phyloP scores from a whole-genome alignment of 2,113 vertebrate genomes.

The Chitala chitala region DNA sequence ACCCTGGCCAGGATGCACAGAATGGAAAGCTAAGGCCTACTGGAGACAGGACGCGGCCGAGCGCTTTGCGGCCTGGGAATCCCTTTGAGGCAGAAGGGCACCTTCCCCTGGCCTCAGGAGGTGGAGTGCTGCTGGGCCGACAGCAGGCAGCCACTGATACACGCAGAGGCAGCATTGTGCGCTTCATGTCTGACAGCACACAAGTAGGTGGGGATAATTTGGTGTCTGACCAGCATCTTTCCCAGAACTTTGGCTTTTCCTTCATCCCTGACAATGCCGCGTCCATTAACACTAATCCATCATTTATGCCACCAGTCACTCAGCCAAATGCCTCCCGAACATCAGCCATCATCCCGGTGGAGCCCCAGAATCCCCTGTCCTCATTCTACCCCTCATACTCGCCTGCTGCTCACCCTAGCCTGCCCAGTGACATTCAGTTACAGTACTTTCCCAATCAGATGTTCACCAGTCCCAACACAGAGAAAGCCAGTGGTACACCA shows the following conservation, averaged over 20 bases:
- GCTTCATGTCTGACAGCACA: conserved; percentile 86
- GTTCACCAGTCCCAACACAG: conserved; percentile 87
- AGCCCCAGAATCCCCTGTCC: conserved; percentile 86
- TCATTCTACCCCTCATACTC: conserved; percentile 96
- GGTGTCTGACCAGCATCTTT: conserved; percentile 81
- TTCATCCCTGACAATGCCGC: conserved; percentile 91
- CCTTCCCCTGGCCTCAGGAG: conserved; percentile 72
- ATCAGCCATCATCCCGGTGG: conserved; percentile 86
- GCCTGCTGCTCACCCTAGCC: conserved; percentile 89
- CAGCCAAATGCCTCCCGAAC: conserved; percentile 81
- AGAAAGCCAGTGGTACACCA: conserved; percentile 77
- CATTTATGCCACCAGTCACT: conserved; percentile 91
- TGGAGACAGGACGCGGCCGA: conserved; percentile 79
- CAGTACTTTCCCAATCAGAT: conserved; percentile 97
- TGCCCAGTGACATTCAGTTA: conserved; percentile 89
- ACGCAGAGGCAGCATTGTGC: conserved; percentile 83
- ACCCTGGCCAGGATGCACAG: conserved; percentile 72
- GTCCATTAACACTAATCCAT: conserved; percentile 81
- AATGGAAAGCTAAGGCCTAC: conserved; percentile 78
- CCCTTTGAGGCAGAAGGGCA: conserved; percentile 85
- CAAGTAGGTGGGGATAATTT: conserved; percentile 79
- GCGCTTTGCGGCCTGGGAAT: conserved; percentile 76
- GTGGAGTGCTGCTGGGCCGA: conserved; percentile 83
- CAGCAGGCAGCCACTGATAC: conserved; percentile 60
- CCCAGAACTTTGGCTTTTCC: conserved; percentile 93